Base-by-base conservation (phyloP, 2,113 vertebrate species). In the Ictidomys tridecemlineatus region DNA sequence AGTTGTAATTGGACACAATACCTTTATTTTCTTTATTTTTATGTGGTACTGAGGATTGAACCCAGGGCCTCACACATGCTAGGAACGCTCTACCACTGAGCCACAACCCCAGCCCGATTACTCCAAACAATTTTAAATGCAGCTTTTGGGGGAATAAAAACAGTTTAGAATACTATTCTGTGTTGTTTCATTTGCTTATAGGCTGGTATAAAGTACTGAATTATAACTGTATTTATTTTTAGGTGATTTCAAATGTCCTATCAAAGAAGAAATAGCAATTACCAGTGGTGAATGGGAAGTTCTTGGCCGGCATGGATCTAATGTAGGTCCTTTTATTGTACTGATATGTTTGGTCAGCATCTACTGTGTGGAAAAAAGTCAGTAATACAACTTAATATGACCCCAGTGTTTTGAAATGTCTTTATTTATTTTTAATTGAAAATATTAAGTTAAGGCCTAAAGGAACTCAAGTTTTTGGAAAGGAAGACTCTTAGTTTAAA, bases 201-300 rank as follows among this genome's bases (percentile, higher is more conserved):
- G 42, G 88, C 42, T 94, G 61, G 7, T 77, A 58, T 77, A 91
- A 94, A 89, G 73, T 96, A 83, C 86, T 97, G 28, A 97, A 83
- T 92, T 72, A 24, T 82, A 28, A 95, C 56, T 97, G 7, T 95
- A n/a, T 97, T 96, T 97, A 1, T 96, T 95, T 98, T 74, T 91
- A 99, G 99, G 98, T 98, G 99, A 99, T 93, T 99, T 99, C 98
- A 98, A 99, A 95, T 99, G 99, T 76, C 98, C 98, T 76, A 91
- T 99, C 97, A 99, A 99, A 98, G 98, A 99, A 92, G 99, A 99
- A 94, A 87, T 98, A 91, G 97, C 99, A 0, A 94, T 99, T 96
- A 99, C 99, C 96, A 98, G 97, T 74, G 99, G 99, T 76, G 99
- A 99, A 67, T 99, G 99, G 99, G 99, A 99, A 97, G 99, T 99